Percentiles rank a stretch among this genome's conserved stretches.
Evolutionary conservation across 2,113 vertebrate species (phyloP).

Genomic region (Thunnus maccoyii): DNA sequence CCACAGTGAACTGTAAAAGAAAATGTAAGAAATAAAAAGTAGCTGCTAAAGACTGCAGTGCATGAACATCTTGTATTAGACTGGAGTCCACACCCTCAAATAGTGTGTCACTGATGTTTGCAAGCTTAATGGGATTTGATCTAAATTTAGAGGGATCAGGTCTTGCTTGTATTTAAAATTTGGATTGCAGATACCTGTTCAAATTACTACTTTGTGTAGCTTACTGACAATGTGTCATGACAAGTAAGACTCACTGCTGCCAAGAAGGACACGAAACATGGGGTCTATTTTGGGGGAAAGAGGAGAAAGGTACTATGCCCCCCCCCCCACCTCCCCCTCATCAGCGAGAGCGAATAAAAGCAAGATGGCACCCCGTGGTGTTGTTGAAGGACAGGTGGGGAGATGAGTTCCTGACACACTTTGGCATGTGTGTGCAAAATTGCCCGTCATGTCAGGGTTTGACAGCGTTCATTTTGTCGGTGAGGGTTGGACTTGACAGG

Average conservation of each 20-base stretch:
- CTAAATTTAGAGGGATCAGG: conserved; percentile 82
- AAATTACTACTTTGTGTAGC: conserved; percentile 82
- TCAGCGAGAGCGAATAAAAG: conserved; percentile 72
- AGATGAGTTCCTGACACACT: conserved; percentile 82
- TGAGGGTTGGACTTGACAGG: conserved; percentile 81
- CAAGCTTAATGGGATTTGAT: conserved; percentile 83
- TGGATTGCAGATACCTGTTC: conserved; percentile 75
- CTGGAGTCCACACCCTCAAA: conserved; percentile 55
- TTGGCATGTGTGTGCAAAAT: conserved; percentile 55
- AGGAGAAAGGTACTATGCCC: conserved; percentile 60
- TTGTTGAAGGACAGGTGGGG: conserved; percentile 75
- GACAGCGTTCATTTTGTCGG: conserved; percentile 82
- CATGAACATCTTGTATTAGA: conserved; percentile 43
- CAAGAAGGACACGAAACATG: conserved; percentile 48
- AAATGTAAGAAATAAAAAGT: conserved; percentile 29
- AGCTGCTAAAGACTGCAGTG: conserved; percentile 21
- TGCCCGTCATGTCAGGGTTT: conserved; percentile 68
- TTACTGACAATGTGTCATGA: conserved; percentile 81
- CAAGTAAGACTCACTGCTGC: conserved; percentile 78
- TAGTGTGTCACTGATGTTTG: conserved; percentile 69
- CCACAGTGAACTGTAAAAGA: conserved; percentile 11
- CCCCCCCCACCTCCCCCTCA: conserved; percentile 12
- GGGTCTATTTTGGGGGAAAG: conserved; percentile 82
- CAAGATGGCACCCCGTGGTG: conserved; percentile 76
- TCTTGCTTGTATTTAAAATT: conserved; percentile 76